Conservation (phyloP, 2,797 vertebrate species). For the Cyprinella venusta region DNA sequence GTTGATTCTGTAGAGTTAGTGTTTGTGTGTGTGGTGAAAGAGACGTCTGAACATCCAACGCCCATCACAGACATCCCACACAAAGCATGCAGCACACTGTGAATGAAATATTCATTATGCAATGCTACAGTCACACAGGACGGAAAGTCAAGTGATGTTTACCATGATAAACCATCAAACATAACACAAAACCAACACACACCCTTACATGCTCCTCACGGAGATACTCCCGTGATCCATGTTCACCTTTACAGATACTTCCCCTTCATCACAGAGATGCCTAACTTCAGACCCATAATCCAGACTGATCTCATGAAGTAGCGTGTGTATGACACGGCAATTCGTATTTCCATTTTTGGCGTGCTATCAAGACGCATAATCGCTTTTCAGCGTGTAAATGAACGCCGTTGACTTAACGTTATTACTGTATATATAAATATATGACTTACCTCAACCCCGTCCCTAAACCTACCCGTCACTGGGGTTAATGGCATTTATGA, state of each 20-base stretch:
- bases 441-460: too few species aligned
- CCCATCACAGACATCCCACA: background rate
- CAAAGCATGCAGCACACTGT: slow-evolving; percentile 16
- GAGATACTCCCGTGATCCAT: background rate
- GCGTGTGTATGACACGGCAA: too few species aligned
- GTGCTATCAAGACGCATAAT: too few species aligned
- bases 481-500: too few species aligned
- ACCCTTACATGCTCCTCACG: background rate
- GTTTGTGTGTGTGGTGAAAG: too few species aligned
- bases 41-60: background rate
- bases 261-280: background rate
- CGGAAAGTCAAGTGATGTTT: slow-evolving; percentile 7
- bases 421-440: too few species aligned
- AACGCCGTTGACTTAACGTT: too few species aligned
- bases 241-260: background rate
- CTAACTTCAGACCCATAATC: background rate
- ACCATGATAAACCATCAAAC: slow-evolving; percentile 18
- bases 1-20: slow-evolving; percentile 34
- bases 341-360: too few species aligned
- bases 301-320: too few species aligned
- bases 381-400: too few species aligned
- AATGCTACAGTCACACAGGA: background rate
- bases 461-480: too few species aligned
- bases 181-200: slow-evolving; percentile 21
- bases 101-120: slow-evolving; percentile 32